A percentile compares a stretch with the other conserved stretches of the same genome.
Evolutionary conservation across 2,797 vertebrate species (phyloP).

Genomic region (Manis javanica): DNA sequence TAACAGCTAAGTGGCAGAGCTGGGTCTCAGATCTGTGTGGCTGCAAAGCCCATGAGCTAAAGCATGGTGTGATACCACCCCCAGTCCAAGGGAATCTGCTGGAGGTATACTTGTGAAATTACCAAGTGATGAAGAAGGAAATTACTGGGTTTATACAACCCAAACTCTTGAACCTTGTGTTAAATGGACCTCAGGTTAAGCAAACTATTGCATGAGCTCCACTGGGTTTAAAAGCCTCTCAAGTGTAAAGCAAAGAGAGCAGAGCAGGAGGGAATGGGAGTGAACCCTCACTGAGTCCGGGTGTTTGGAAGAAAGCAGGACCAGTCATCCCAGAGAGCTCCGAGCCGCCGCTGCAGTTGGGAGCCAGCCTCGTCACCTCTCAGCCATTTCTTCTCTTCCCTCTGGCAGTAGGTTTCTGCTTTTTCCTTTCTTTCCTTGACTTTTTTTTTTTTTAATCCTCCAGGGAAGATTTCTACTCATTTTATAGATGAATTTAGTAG

Average conservation of each 20-base stretch:
- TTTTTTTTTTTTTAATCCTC: not conserved
- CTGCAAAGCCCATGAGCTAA: not conserved
- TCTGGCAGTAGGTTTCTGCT: not conserved
- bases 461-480: conserved; percentile 46
- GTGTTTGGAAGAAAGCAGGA: not conserved
- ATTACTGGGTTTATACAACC: not conserved
- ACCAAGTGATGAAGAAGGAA: not conserved
- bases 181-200: not conserved
- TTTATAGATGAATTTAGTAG: conserved; percentile 62
- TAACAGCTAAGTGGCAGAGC: not conserved
- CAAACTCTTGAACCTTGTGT: not conserved
- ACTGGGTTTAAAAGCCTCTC: not conserved
- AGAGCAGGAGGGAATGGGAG: not conserved
- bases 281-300: not conserved
- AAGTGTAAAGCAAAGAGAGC: not conserved
- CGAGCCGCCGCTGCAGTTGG: accelerated
- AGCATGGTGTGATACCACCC: too few relatives aligned
- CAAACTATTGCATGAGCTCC: not conserved
- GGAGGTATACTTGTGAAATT: not conserved
- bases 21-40: not conserved
- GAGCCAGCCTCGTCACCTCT: not conserved
- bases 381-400: not conserved
- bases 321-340: not conserved
- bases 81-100: too few relatives aligned
- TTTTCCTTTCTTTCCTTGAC: not conserved